Conservation (phyloP, 2,888 invertebrate species). For the Ormyrus thymus region DNA sequence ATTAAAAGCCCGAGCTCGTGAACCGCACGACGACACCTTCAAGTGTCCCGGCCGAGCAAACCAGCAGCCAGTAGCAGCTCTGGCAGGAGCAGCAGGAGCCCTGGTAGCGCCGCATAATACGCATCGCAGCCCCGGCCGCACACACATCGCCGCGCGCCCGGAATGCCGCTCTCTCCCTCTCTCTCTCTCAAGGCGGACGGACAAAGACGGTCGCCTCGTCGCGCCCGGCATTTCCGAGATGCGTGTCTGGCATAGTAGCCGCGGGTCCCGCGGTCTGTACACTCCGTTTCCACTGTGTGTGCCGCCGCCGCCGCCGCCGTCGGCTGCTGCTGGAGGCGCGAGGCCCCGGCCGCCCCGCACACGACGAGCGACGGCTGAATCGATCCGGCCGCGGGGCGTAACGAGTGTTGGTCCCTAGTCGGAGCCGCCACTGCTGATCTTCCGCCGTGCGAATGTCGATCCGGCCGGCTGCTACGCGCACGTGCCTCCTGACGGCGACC, state of each 20-base stretch:
- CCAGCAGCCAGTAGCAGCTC: too few relatives aligned
- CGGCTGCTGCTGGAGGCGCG: neutral
- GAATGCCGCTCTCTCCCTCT: too few relatives aligned
- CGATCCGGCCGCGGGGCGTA: neutral
- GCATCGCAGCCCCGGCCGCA: neutral
- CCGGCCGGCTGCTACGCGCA: neutral
- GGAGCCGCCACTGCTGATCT: neutral
- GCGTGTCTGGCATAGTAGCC: too few relatives aligned
- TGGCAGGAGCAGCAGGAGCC: too few relatives aligned
- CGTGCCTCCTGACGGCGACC: neutral
- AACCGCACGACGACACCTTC: too few relatives aligned
- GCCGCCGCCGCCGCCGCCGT: neutral
- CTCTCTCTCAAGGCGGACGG: too few relatives aligned
- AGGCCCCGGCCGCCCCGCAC: neutral
- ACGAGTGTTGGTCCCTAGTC: neutral
- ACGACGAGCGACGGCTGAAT: slow-evolving; percentile 14
- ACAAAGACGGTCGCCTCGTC: too few relatives aligned
- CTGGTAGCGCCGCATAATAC: neutral
- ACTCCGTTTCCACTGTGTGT: neutral
- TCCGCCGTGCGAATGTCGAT: neutral
- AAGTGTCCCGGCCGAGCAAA: too few relatives aligned
- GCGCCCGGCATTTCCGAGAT: too few relatives aligned
- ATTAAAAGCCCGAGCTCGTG: too few relatives aligned
- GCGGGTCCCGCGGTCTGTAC: neutral
- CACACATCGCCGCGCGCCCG: too few relatives aligned